These are phyloP conservation scores for Sebastes itinus DNA, from an alignment of 2,797 vertebrate genomes.

Conservation along the genomic window DNA sequence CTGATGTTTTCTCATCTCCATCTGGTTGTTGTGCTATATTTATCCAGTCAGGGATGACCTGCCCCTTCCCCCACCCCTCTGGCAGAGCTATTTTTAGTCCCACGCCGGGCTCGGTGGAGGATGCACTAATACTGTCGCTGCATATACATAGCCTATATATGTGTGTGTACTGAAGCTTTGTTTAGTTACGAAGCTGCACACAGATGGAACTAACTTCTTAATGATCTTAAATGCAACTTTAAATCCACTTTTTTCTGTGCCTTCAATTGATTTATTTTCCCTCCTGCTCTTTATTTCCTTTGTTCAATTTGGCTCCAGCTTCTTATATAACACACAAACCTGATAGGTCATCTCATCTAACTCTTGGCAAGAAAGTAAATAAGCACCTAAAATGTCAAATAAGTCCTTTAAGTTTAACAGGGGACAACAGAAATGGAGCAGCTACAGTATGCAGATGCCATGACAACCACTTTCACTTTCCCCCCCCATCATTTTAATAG, in stretches of 20 bases:
- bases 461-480: background rate
- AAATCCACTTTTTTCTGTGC: background rate
- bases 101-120: conserved; percentile 27
- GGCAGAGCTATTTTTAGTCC: conserved; percentile 76
- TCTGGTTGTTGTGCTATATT: conserved; percentile 74
- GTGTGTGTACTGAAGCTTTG: background rate
- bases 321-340: background rate
- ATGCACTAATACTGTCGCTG: conserved; percentile 27
- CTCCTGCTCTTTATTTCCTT: background rate
- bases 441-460: background rate
- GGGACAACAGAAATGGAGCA: background rate
- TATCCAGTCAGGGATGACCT: conserved; percentile 73
- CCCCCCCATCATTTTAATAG: too few species aligned
- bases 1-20: conserved; percentile 57
- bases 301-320: background rate
- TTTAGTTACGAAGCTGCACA: too few species aligned
- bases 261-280: background rate
- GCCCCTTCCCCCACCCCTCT: conserved; percentile 43
- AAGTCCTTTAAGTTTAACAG: fast-evolving
- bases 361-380: background rate
- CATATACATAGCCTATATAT: background rate
- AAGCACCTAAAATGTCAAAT: background rate
- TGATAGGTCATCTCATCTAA: too few species aligned
- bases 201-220: too few species aligned
- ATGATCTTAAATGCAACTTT: background rate